A percentile compares a stretch with the other conserved stretches of the same genome.
Evolutionary conservation across 2,888 invertebrate species (phyloP).

Genomic region (Polydrusus pterygomalis): DNA sequence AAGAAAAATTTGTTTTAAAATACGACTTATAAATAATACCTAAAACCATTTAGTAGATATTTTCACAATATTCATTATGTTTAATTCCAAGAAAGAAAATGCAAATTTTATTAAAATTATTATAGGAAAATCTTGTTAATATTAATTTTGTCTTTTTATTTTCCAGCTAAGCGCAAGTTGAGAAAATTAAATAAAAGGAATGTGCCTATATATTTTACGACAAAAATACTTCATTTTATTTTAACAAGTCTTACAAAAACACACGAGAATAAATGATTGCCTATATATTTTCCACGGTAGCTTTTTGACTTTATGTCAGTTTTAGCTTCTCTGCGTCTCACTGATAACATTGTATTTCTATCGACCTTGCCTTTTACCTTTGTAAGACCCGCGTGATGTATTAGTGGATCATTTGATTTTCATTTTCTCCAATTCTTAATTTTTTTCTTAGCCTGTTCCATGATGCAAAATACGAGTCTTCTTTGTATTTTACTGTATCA

Average conservation of each 20-base stretch:
- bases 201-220: background rate
- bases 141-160: background rate
- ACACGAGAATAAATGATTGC: slow-evolving; percentile 2
- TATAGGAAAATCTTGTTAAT: too few relatives aligned
- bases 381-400: background rate
- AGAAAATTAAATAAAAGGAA: background rate
- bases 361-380: slow-evolving; percentile 1
- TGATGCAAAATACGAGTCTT: background rate
- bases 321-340: slow-evolving; percentile 2
- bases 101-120: too few relatives aligned
- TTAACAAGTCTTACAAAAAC: background rate
- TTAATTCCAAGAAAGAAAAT: too few relatives aligned
- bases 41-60: too few relatives aligned
- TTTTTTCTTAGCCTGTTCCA: background rate
- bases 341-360: slow-evolving; percentile 22
- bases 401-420: slow-evolving; percentile 5
- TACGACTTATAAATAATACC: too few relatives aligned
- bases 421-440: background rate
- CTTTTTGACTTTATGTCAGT: slow-evolving; percentile 5
- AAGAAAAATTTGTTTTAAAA: too few relatives aligned
- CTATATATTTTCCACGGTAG: slow-evolving; percentile 11
- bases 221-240: slow-evolving; percentile 7
- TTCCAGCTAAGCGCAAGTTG: background rate
- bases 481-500: background rate
- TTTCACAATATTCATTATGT: too few relatives aligned